These are phyloP conservation scores for Cheilosia vernalis DNA, from an alignment of 2,888 invertebrate species.

Conservation along the genomic window DNA sequence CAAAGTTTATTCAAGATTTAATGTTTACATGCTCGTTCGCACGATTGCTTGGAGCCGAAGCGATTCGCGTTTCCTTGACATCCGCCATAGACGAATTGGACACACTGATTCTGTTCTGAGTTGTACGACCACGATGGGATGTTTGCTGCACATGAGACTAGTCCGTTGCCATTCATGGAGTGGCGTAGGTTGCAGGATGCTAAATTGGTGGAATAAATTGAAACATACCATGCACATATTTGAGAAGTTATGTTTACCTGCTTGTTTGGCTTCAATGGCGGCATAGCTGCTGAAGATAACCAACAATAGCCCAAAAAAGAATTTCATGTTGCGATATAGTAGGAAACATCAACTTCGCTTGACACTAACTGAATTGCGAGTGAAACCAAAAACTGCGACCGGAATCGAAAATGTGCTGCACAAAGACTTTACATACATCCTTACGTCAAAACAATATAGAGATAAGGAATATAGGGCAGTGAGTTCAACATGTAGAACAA, in stretches of 20 bases:
- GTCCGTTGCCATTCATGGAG: slow-evolving; percentile 41
- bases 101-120: slow-evolving; percentile 86
- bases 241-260: slow-evolving; percentile 30
- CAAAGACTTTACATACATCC: not conserved
- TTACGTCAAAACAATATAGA: not conserved
- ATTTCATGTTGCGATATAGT: slow-evolving; percentile 32
- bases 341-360: not conserved
- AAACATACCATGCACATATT: too few species aligned
- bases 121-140: slow-evolving; percentile 90
- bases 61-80: slow-evolving; percentile 91
- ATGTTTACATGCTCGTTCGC: slow-evolving; percentile 85
- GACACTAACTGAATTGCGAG: not conserved
- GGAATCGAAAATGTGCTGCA: not conserved
- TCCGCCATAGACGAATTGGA: slow-evolving; percentile 90
- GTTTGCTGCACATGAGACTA: slow-evolving; percentile 77
- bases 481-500: not conserved
- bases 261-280: slow-evolving; percentile 8
- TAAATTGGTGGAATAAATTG: not conserved
- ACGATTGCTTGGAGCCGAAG: slow-evolving; percentile 87
- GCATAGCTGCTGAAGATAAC: slow-evolving; percentile 43
- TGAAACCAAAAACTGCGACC: not conserved
- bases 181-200: slow-evolving; percentile 28
- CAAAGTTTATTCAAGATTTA: not conserved
- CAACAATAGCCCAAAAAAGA: slow-evolving; percentile 37
- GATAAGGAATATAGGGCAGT: not conserved